These are phyloP conservation scores for Austrolebias charrua DNA, from an alignment of 2,797 vertebrate species.

Conservation along the genomic window DNA sequence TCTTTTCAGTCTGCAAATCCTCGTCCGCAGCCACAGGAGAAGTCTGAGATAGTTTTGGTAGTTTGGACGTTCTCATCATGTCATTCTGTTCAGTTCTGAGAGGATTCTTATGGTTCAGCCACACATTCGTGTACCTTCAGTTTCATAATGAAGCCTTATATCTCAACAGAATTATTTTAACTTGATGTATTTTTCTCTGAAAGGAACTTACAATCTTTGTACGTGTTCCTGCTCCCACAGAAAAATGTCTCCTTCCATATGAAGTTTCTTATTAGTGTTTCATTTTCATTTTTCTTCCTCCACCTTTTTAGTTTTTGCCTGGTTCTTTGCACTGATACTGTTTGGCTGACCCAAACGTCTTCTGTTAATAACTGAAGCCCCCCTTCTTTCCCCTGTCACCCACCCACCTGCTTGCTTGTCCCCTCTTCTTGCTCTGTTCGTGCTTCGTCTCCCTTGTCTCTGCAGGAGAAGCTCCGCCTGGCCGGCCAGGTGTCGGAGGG, in stretches of 20 bases:
- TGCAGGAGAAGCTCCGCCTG: conserved; percentile 92
- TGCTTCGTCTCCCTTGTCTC: conserved; percentile 2
- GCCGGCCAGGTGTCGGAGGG: conserved; percentile 92
- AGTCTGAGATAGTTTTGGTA: conserved; percentile 64
- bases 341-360: conserved; percentile 18
- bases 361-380: conserved; percentile 29
- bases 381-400: conserved; percentile 7
- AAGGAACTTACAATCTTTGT: too few species aligned
- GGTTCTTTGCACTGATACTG: conserved; percentile 1
- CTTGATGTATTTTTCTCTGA: too few species aligned
- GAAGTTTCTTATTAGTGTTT: conserved; percentile 10
- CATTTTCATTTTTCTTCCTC: conserved; percentile 4
- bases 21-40: conserved; percentile 62
- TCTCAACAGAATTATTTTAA: neutral
- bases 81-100: conserved; percentile 16
- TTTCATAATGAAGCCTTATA: neutral
- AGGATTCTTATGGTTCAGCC: neutral
- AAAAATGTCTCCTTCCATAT: neutral
- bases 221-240: too few species aligned
- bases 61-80: conserved; percentile 50
- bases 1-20: conserved; percentile 58
- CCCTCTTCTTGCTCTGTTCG: conserved; percentile 23
- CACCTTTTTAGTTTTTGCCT: conserved; percentile 10
- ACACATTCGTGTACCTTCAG: neutral
- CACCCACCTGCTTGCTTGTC: conserved; percentile 18